Percentiles rank a stretch among this genome's conserved stretches.
Conservation (phyloP, 1,140 invertebrate species). For the Meloidogyne hapla region DNA sequence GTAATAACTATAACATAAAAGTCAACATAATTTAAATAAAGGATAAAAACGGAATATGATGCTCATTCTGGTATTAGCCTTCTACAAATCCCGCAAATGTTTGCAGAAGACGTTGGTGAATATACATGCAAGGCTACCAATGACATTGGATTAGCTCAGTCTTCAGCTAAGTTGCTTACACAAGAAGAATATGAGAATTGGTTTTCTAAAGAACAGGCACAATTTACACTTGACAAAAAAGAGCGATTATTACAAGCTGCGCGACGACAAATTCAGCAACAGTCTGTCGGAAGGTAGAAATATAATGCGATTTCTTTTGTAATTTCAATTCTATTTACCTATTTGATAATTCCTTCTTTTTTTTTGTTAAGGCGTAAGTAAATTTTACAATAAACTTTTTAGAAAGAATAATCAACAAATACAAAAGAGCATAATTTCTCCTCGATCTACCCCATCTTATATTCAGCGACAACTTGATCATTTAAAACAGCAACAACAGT, state of each 20-base stretch:
- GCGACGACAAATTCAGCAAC: constrained; percentile 30
- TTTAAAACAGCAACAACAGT: constrained; percentile 18
- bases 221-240: constrained; percentile 54
- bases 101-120: constrained; percentile 59
- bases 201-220: constrained; percentile 53
- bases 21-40: too few relatives aligned
- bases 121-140: constrained; percentile 87
- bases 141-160: constrained; percentile 70
- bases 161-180: constrained; percentile 51
- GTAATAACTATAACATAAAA: too few relatives aligned
- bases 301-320: neutral
- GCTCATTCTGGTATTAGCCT: constrained; percentile 53
- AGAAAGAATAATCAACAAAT: neutral
- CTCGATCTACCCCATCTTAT: constrained; percentile 24
- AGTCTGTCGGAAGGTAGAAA: constrained; percentile 2
- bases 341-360: too few relatives aligned
- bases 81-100: constrained; percentile 59
- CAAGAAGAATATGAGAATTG: constrained; percentile 58
- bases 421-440: constrained; percentile 2
- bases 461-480: constrained; percentile 38
- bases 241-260: constrained; percentile 40
- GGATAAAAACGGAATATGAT: constrained; percentile 68
- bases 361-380: neutral
- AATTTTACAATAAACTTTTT: neutral
- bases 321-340: too few relatives aligned